Evolutionary conservation across 2,797 vertebrate species (phyloP).

Genomic region (Sternarchorhynchus goeldii): DNA sequence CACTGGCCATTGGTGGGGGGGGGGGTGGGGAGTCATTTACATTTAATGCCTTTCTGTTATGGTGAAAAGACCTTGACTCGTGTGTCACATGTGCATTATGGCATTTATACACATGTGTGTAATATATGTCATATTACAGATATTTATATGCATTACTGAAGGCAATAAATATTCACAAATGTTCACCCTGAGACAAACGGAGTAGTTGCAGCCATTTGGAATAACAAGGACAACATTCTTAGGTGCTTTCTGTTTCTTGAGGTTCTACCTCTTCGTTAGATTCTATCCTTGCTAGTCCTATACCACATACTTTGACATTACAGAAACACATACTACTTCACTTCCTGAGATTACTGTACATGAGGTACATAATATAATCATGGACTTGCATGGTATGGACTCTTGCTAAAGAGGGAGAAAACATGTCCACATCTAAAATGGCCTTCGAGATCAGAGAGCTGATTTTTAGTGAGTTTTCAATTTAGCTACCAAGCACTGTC

Average conservation of each 20-base stretch:
- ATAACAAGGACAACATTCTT: no score
- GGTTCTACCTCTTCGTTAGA: no score
- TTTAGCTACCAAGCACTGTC: neutral
- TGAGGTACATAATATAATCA: neutral
- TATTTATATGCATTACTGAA: neutral
- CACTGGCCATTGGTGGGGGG: neutral
- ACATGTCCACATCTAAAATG: neutral
- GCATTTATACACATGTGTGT: neutral
- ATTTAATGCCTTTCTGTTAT: neutral
- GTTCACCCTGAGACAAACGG: no score
- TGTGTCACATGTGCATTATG: no score
- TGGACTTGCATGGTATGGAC: neutral
- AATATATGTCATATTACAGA: neutral
- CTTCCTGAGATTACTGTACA: neutral
- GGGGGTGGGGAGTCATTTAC: neutral
- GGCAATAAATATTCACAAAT: neutral
- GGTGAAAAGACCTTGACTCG: neutral
- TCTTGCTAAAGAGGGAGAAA: neutral
- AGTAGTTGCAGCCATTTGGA: no score
- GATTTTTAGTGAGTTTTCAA: neutral
- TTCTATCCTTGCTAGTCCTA: neutral
- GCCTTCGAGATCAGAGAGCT: neutral
- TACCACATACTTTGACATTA: neutral
- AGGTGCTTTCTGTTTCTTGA: no score
- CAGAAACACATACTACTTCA: neutral